Base-by-base conservation (phyloP, 2,888 invertebrate species). In the Eupithecia insigniata region DNA sequence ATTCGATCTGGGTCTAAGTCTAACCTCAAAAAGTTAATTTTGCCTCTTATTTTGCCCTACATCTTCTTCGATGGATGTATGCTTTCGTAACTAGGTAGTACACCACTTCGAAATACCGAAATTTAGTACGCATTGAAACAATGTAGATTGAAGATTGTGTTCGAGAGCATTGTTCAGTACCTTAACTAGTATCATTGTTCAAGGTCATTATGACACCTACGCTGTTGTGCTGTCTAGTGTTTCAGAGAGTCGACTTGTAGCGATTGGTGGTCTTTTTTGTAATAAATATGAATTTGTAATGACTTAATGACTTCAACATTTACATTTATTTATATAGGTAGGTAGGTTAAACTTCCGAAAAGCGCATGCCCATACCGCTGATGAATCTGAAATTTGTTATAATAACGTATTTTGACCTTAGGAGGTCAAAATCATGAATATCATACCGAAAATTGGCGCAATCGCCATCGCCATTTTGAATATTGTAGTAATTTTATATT, bases 151-250 rank as follows among this genome's bases (percentile, higher is more conserved):
- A 34, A 32, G 62, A 62, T 62, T 62, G 82, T 79, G 82, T 86
- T 86, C 82, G 85, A 84, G 84, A 81, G 82, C 85, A 88, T 89
- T 89, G 87, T 88, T 85, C 75, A 74, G 72, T 82, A 30, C 30
- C 16, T 30, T 51, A 86, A 86, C 71, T 82, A 86, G 71, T 82
- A 86, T 86, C 79, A 83, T 86, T 87, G 79, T 77, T 73, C 89
- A 89, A 89, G 89, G 89, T 89, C 88, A 83, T 81, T 83, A 79
- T 84, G 81, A 86, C 87, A 84, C 86, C 85, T 69, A 77, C 79
- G 85, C 83, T 70, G 16, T 60, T 77, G 73, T 72, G 66, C 69
- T n/a, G n/a, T 60, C 10, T 69, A 69, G 16, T 32, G n/a, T 8
- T 58, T 65, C 66, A 46, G 60, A 69, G 22, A 32, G 46, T 73